Base-by-base conservation (phyloP, 1,140 invertebrate genomes). In the Ylistrum balloti region DNA sequence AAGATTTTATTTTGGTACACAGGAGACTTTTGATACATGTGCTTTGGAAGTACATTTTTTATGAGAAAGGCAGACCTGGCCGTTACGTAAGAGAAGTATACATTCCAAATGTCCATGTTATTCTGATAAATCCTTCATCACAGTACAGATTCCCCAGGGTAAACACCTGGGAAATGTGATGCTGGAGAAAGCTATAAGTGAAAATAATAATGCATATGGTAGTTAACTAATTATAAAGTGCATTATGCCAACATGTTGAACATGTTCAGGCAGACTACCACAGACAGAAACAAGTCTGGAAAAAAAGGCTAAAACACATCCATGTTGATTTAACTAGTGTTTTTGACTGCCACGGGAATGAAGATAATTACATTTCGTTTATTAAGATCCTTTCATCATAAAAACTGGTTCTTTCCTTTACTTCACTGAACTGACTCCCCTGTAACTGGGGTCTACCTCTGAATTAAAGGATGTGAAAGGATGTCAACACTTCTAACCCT, bases 21-120 rank as follows among this genome's bases (percentile, higher is more conserved):
- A 28, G 56, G 56, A 74, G 56, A 74, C 56, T 74, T 74, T 74
- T 74, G 56, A 74, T 74, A 74, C 56, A n/a, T n/a, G 56, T 74
- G 56, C 56, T 74, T 74, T 74, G 56, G 56, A 20, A 74, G 56
- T n/a, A 74, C 56, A 74, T 74, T 74, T 74, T 74, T 74, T 74
- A 74, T 28, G 56, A 74, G 56, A 74, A 74, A 74, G 56, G 56
- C 56, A 74, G 56, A 28, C 56, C n/a, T 22, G 56, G 45, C 45
- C 45, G 17, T 56, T 56, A 11, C n/a, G 3, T 74, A 74, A 74
- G n/a, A 74, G 22, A n/a, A 74, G 56, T 74, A 74, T 74, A 74
- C 56, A 74, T 74, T 74, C 56, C 56, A 74, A 74, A 74, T 74
- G 56, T 74, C 56, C 56, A 74, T 74, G 56, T 74, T 74, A 74